Evolutionary conservation across 2,113 vertebrate species (phyloP).

Genomic region (Micronisus gabar): DNA sequence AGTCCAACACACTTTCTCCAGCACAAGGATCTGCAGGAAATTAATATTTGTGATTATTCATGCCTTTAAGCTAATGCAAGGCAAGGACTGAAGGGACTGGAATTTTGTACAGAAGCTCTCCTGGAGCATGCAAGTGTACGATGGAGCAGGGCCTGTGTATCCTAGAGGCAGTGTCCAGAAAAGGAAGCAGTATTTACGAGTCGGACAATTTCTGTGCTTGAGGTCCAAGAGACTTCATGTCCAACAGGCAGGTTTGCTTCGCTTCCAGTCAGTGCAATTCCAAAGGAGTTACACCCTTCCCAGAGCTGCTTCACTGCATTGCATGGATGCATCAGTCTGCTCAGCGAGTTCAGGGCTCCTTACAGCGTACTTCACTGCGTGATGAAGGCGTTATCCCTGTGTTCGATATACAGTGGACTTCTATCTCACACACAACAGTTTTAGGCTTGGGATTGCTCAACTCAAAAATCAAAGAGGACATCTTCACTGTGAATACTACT

Average conservation of each 20-base stretch:
- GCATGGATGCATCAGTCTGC: neutral
- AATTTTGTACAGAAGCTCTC: neutral
- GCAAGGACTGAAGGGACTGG: neutral
- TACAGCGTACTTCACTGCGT: neutral
- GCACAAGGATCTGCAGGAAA: neutral
- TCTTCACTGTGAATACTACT: neutral
- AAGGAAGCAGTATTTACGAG: neutral
- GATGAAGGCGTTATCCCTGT: neutral
- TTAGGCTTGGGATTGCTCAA: neutral
- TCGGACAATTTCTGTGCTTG: neutral
- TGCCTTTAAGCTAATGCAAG: neutral
- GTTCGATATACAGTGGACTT: neutral
- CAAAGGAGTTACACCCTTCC: neutral
- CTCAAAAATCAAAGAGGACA: neutral
- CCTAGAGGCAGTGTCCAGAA: neutral
- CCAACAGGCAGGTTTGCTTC: neutral
- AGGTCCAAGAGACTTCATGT: neutral
- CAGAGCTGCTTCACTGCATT: neutral
- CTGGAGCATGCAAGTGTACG: neutral
- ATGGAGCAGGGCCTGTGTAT: fast-evolving
- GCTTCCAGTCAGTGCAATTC: neutral
- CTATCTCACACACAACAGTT: neutral
- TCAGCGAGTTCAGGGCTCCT: neutral
- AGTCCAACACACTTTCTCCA: neutral
- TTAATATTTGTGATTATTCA: neutral